These are phyloP conservation scores for Lycaon pictus DNA, from an alignment of 2,113 vertebrate species.

Conservation along the genomic window DNA sequence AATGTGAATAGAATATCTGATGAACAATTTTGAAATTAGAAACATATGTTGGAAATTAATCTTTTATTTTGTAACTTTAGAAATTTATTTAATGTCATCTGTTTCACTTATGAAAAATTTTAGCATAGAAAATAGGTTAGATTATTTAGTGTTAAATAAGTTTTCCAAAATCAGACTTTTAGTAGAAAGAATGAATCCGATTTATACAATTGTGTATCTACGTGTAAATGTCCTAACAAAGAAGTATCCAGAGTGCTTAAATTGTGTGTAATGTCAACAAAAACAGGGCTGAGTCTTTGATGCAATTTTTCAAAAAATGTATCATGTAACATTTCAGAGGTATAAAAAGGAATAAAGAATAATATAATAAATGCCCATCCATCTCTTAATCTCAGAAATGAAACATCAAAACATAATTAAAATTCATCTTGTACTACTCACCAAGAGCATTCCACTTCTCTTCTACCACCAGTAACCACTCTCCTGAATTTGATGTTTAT, in stretches of 20 bases:
- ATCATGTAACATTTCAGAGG: background rate
- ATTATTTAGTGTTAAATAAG: background rate
- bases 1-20: background rate
- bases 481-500: background rate
- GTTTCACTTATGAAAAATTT: background rate
- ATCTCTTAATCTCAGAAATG: background rate
- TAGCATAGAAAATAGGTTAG: background rate
- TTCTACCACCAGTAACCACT: background rate
- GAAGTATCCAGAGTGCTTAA: background rate
- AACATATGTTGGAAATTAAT: background rate
- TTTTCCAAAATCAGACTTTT: background rate
- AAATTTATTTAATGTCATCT: background rate
- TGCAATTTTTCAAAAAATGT: background rate
- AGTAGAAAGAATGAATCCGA: background rate
- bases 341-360: background rate
- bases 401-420: background rate
- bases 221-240: background rate
- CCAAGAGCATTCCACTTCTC: background rate
- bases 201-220: background rate
- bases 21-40: background rate
- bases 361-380: background rate
- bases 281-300: background rate
- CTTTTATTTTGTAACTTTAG: background rate
- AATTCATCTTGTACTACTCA: background rate
- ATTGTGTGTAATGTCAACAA: background rate